phyloP scores from a whole-genome alignment of 1,140 invertebrate genomes.

The Drosophila nasuta region DNA sequence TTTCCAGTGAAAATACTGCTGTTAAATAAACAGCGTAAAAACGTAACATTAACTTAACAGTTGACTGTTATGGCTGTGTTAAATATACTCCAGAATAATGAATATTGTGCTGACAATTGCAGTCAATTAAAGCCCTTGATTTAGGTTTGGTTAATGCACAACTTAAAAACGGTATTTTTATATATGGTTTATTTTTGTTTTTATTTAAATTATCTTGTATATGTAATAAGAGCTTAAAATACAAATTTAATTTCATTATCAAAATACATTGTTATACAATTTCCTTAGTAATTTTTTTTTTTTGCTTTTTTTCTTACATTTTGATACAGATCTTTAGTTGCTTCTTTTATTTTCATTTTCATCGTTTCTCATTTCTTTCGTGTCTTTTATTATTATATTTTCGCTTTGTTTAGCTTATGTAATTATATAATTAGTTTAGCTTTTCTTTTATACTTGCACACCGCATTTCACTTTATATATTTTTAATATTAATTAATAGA shows the following conservation, averaged over 20 bases:
- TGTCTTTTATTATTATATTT: conserved; percentile 30
- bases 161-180: not conserved
- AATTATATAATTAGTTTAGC: conserved; percentile 59
- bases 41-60: no score
- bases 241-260: conserved; percentile 80
- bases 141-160: no score
- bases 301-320: conserved; percentile 49
- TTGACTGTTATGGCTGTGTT: no score
- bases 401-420: conserved; percentile 47
- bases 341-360: conserved; percentile 9
- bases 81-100: no score
- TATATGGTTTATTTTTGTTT: conserved; percentile 44
- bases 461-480: conserved; percentile 48
- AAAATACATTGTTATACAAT: conserved; percentile 83
- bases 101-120: no score
- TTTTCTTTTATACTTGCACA: conserved; percentile 49
- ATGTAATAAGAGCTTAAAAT: conserved; percentile 78
- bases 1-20: no score
- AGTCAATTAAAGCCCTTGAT: no score
- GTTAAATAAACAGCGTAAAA: no score
- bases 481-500: conserved; percentile 76
- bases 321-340: conserved; percentile 51
- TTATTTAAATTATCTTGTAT: conserved; percentile 80
- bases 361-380: conserved; percentile 43
- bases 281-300: conserved; percentile 70